Conservation (phyloP, 2,113 vertebrate genomes). For the Lycocorax pyrrhopterus region DNA sequence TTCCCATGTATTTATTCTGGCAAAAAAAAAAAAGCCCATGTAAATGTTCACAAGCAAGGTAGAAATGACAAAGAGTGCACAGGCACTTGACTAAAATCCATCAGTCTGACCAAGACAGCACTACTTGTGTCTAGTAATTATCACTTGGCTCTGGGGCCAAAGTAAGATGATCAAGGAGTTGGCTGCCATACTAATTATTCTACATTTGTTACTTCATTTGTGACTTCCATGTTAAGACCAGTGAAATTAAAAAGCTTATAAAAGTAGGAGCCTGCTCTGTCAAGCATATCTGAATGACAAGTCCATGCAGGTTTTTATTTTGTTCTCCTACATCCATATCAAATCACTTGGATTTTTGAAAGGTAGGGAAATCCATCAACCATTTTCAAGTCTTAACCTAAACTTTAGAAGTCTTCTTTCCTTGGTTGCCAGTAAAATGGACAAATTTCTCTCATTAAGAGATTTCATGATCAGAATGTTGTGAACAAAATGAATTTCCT, state of each 20-base stretch:
- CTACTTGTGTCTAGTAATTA: not conserved
- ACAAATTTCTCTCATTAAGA: not conserved
- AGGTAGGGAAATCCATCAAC: not conserved
- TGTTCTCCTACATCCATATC: not conserved
- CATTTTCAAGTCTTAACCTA: not conserved
- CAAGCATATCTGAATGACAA: not conserved
- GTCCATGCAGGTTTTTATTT: not conserved
- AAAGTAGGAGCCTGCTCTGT: not conserved
- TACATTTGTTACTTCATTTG: not conserved
- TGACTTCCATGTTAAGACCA: not conserved
- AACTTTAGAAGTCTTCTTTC: not conserved
- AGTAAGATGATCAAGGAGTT: not conserved
- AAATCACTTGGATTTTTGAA: not conserved
- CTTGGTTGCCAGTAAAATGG: not conserved
- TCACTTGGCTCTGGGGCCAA: not conserved
- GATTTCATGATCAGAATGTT: not conserved
- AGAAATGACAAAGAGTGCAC: not conserved
- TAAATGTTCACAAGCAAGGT: not conserved
- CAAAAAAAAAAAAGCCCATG: accelerated
- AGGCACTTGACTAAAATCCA: not conserved
- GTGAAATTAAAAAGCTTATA: not conserved
- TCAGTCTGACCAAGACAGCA: not conserved
- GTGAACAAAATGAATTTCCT: not conserved
- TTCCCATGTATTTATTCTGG: not conserved
- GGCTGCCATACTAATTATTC: not conserved